A percentile compares a stretch with the other conserved stretches of the same genome.
These are phyloP conservation scores for Ornithoptera alexandrae DNA, from an alignment of 2,888 invertebrate species.

Conservation along the genomic window DNA sequence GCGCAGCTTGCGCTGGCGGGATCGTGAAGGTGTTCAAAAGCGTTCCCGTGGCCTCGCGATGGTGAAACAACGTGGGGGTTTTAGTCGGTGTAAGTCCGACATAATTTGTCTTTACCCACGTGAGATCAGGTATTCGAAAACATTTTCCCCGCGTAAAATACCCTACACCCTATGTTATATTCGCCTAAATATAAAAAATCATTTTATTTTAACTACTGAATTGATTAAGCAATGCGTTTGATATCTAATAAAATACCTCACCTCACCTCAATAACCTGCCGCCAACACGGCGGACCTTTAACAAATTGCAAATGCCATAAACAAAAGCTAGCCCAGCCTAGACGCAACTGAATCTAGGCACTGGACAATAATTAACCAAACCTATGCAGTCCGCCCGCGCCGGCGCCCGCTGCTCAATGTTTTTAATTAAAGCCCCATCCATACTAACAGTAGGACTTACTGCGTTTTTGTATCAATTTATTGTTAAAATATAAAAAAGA, in stretches of 20 bases:
- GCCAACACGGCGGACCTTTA: neutral
- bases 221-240: too few relatives aligned
- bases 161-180: too few relatives aligned
- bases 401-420: constrained; percentile 39
- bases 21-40: too few relatives aligned
- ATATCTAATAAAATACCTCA: constrained; percentile 10
- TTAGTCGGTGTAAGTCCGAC: too few relatives aligned
- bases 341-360: constrained; percentile 30
- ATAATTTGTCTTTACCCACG: too few relatives aligned
- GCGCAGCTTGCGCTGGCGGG: too few relatives aligned
- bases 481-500: too few relatives aligned
- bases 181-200: neutral
- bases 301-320: constrained; percentile 25
- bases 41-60: too few relatives aligned
- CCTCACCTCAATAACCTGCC: constrained; percentile 16
- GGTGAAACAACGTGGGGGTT: too few relatives aligned
- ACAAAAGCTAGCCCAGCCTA: constrained; percentile 25
- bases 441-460: neutral
- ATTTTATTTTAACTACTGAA: neutral
- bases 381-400: constrained; percentile 40
- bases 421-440: constrained; percentile 1
- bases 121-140: too few relatives aligned
- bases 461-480: neutral
- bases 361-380: constrained; percentile 34
- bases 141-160: too few relatives aligned